Conservation (phyloP, 2,797 vertebrate species). For the Carapus acus region DNA sequence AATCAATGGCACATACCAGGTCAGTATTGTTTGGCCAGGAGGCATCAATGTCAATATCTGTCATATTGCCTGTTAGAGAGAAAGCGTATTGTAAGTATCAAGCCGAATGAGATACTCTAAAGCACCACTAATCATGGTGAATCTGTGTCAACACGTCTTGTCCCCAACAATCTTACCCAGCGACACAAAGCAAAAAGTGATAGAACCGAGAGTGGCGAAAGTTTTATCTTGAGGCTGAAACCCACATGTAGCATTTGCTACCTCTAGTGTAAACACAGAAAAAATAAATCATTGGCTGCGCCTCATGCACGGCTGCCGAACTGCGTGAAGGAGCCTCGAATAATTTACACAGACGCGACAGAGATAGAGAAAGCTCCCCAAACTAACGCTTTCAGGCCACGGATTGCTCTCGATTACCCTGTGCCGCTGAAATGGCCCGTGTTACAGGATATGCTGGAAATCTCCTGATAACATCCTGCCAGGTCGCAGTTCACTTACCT, state of each 20-base stretch:
- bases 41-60: conserved; percentile 37
- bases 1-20: conserved; percentile 56
- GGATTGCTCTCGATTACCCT: not conserved
- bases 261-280: conserved; percentile 33
- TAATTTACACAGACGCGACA: not conserved
- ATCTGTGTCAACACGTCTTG: conserved; percentile 16
- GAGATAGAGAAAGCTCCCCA: not conserved
- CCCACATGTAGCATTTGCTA: conserved; percentile 27
- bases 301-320: no score
- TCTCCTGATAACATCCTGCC: no score
- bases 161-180: conserved; percentile 8
- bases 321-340: no score
- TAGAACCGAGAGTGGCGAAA: conserved; percentile 48
- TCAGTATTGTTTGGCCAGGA: conserved; percentile 59
- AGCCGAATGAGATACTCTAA: conserved; percentile 8
- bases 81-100: conserved; percentile 34
- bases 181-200: conserved; percentile 23
- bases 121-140: conserved; percentile 6
- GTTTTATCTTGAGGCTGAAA: conserved; percentile 31
- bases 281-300: conserved; percentile 12
- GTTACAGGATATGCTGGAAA: not conserved
- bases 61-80: conserved; percentile 60
- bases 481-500: conserved; percentile 60
- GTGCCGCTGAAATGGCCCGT: not conserved
- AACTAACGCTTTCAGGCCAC: not conserved